Percentiles rank a stretch among this genome's conserved stretches.
Conservation (phyloP, 2,888 invertebrate genomes). For the Drosophila affinis region DNA sequence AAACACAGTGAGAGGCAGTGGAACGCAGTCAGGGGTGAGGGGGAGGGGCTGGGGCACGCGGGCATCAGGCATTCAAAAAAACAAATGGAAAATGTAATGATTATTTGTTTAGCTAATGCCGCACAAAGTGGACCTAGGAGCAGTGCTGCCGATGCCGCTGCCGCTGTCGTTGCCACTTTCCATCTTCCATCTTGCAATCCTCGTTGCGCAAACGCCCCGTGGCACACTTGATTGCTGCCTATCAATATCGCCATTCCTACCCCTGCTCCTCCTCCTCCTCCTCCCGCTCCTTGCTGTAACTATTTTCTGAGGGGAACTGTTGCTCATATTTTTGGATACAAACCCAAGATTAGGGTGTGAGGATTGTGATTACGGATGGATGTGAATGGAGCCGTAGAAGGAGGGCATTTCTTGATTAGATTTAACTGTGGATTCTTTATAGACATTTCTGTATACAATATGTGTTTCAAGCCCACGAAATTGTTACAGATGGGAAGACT, state of each 20-base stretch:
- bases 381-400: not conserved
- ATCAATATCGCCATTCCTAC: conserved; percentile 54
- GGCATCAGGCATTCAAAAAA: conserved; percentile 68
- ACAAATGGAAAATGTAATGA: conserved; percentile 80
- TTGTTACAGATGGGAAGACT: no score
- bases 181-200: not conserved
- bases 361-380: not conserved
- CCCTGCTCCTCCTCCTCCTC: conserved; percentile 38
- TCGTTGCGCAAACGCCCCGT: conserved; percentile 73
- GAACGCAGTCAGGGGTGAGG: not conserved
- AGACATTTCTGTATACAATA: no score
- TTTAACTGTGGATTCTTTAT: not conserved
- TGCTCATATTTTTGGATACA: conserved; percentile 57
- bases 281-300: not conserved
- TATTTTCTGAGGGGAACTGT: conserved; percentile 46
- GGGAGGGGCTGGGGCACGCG: not conserved
- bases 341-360: not conserved
- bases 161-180: not conserved
- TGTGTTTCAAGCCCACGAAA: no score
- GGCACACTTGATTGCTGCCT: conserved; percentile 75
- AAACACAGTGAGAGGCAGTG: conserved; percentile 17
- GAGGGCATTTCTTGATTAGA: not conserved
- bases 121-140: conserved; percentile 72
- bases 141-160: conserved; percentile 6
- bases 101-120: conserved; percentile 80